Evolutionary conservation across 2,797 vertebrate species (phyloP), one percentile per base, ranked within the genome.

Genomic region (Dicrostonyx torquatus): DNA sequence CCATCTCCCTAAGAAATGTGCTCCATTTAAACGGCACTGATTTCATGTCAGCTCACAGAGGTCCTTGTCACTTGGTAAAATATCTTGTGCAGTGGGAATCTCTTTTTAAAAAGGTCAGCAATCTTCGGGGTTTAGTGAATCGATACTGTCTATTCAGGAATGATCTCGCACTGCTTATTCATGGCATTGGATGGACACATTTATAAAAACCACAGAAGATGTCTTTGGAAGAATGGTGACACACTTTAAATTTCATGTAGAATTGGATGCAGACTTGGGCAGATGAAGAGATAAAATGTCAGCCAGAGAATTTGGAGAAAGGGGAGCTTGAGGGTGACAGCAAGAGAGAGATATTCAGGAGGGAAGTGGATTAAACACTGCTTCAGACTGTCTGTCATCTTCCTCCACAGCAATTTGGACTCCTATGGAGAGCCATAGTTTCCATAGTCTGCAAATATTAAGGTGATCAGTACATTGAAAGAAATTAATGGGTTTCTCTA

Each of bases 41-140:
- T 91, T 96, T 95, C 66, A 85, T 97, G 76, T 91, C 94, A 94
- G 3, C 5, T 43, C 97, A 90, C 94, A 97, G 87, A 96, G 96
- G 62, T 93, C 94, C 95, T 96, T 97, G 95, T 93, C 97, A 96
- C 83, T 94, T 97, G 95, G 85, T 96, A 96, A 97, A 98, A 97
- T 90, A 90, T 73, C 94, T 92, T 94, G 96, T 96, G 96, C 88
- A 93, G 75, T 96, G 87, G 94, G 96, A 97, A 95, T 97, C 0
- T 0, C 66, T 97, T 97, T 97, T 97, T 97, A 88, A 95, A 98
- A 98, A 98, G 97, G 97, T 98, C 96, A 98, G 58, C 94, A 89
- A 94, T 97, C 96, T 97, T 95, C 80, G 55, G 92, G 92, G 92
- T 95, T 96, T 96, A 95, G 90, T 83, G 91, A 97, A 92, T 96